These are phyloP conservation scores for Hirtodrosophila confusa DNA, from an alignment of 2,888 invertebrate genomes.

Conservation along the genomic window DNA sequence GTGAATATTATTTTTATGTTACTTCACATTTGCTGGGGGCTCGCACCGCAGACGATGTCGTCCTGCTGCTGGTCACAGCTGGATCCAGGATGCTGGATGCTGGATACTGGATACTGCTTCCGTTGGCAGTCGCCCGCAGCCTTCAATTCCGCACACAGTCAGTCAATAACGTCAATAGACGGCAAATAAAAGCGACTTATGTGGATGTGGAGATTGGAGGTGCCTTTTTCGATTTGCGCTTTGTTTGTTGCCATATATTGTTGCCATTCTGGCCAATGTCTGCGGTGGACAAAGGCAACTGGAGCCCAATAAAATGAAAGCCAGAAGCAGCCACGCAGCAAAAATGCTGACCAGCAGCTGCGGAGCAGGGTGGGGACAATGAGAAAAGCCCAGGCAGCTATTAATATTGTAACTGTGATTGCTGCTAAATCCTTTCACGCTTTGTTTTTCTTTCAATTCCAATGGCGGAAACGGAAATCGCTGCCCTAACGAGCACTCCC, in stretches of 20 bases:
- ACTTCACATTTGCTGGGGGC: slow-evolving; percentile 15
- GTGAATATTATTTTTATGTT: slow-evolving; percentile 69
- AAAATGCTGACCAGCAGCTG: slow-evolving; percentile 55
- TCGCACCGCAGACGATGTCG: slow-evolving; percentile 30
- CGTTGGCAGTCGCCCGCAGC: slow-evolving; percentile 16
- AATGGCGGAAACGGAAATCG: slow-evolving; percentile 73
- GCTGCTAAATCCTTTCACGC: slow-evolving; percentile 66
- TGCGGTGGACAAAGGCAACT: slow-evolving; percentile 58
- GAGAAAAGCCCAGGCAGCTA: slow-evolving; percentile 33
- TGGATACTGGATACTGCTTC: slow-evolving; percentile 25
- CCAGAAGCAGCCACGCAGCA: slow-evolving; percentile 74
- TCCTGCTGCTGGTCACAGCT: slow-evolving; percentile 66
- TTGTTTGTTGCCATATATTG: slow-evolving; percentile 61
- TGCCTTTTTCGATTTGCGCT: slow-evolving; percentile 63
- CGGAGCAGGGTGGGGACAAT: not conserved
- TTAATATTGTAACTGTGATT: slow-evolving; percentile 70
- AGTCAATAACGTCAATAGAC: slow-evolving; percentile 79
- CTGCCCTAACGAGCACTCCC: slow-evolving; percentile 62
- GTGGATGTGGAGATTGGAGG: slow-evolving; percentile 29
- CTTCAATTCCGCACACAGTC: slow-evolving; percentile 15
- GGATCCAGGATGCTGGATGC: slow-evolving; percentile 42
- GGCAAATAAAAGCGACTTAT: slow-evolving; percentile 72
- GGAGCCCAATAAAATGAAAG: slow-evolving; percentile 58
- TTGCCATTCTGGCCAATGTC: slow-evolving; percentile 54
- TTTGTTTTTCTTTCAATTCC: slow-evolving; percentile 63